Conservation (phyloP, 2,113 vertebrate species). For the Okapia johnstoni region DNA sequence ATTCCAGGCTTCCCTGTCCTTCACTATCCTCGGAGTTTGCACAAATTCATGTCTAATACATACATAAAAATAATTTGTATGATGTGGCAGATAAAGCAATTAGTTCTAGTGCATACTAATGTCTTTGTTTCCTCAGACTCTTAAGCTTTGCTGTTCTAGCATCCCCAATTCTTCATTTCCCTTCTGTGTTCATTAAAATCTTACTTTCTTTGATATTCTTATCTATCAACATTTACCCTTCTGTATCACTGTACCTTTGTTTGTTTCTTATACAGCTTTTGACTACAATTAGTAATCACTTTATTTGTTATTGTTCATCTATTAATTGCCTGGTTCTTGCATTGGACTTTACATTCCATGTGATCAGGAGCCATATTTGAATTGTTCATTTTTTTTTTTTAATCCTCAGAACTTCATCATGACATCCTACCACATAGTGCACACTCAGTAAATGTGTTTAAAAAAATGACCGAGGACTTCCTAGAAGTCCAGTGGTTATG, state of each 20-base stretch:
- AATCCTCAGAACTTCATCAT: background rate
- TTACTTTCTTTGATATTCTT: background rate
- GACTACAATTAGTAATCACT: background rate
- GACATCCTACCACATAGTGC: background rate
- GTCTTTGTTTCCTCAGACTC: background rate
- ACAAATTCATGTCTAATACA: background rate
- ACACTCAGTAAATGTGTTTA: background rate
- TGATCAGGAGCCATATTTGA: background rate
- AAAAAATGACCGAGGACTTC: background rate
- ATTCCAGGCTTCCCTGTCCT: background rate
- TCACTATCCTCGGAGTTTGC: background rate
- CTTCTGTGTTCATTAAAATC: background rate
- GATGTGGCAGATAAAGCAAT: background rate
- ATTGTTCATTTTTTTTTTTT: background rate
- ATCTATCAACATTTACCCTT: background rate
- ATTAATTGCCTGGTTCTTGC: background rate
- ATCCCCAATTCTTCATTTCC: background rate
- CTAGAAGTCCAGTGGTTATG: background rate
- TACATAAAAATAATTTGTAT: background rate
- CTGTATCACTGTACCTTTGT: background rate
- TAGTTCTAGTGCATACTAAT: background rate
- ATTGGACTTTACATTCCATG: background rate
- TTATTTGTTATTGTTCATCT: background rate
- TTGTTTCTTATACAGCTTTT: background rate
- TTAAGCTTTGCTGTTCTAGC: background rate